A percentile compares a stretch with the other conserved stretches of the same genome.
Conservation (phyloP, 2,888 invertebrate species). For the Carpatolechia fugitivella region DNA sequence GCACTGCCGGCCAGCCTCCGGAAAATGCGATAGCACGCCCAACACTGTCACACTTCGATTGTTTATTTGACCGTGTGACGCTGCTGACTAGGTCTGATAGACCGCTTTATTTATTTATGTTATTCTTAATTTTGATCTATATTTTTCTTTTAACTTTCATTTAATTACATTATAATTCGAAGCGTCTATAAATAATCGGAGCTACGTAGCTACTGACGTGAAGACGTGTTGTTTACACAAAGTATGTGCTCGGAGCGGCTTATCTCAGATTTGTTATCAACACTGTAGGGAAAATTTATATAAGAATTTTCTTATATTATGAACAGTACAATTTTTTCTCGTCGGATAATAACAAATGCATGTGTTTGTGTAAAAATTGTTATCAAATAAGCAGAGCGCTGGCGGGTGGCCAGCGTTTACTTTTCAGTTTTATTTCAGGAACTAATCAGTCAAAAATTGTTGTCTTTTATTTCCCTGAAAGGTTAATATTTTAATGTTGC, state of each 20-base stretch:
- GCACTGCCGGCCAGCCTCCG: conserved; percentile 72
- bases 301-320: not conserved
- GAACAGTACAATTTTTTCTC: not conserved
- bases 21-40: conserved; percentile 70
- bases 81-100: conserved; percentile 41
- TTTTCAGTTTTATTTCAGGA: conserved; percentile 15
- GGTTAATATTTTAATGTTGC: no score
- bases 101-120: conserved; percentile 28
- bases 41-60: conserved; percentile 70
- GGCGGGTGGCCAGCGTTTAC: conserved; percentile 47
- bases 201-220: conserved; percentile 17
- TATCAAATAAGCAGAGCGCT: conserved; percentile 53
- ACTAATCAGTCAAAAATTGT: conserved; percentile 22
- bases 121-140: not conserved
- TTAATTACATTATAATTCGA: not conserved
- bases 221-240: conserved; percentile 17
- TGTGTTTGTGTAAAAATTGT: conserved; percentile 47
- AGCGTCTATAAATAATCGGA: conserved; percentile 5
- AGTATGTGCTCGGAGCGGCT: conserved; percentile 6
- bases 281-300: conserved; percentile 13
- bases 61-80: conserved; percentile 64
- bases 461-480: no score
- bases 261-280: conserved; percentile 11
- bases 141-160: not conserved
- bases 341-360: conserved; percentile 9